A percentile compares a stretch with the other conserved stretches of the same genome.
Evolutionary conservation across 2,888 invertebrate genomes (phyloP).

Genomic region (Drosophila vallismaia): DNA sequence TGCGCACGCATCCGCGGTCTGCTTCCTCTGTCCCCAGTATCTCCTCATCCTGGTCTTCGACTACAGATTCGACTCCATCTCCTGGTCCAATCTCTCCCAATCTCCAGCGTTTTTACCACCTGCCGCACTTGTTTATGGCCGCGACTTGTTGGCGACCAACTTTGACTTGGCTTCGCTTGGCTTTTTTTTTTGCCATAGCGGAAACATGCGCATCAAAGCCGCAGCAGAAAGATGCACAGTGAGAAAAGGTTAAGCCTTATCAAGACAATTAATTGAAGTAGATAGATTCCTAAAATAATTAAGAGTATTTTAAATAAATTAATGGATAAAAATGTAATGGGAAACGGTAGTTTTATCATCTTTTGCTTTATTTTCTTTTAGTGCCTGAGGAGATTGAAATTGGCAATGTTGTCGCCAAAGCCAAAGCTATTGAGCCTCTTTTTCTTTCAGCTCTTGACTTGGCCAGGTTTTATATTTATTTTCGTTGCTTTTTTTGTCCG

Average conservation of each 20-base stretch:
- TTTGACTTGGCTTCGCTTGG: slow-evolving; percentile 17
- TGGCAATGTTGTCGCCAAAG: slow-evolving; percentile 47
- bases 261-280: not conserved
- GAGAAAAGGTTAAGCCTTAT: not conserved
- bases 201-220: slow-evolving; percentile 70
- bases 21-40: slow-evolving; percentile 6
- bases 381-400: slow-evolving; percentile 36
- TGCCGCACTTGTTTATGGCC: slow-evolving; percentile 70
- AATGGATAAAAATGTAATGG: too few species aligned
- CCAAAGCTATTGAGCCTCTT: slow-evolving; percentile 45
- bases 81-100: not conserved
- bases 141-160: slow-evolving; percentile 68
- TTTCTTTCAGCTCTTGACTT: slow-evolving; percentile 37
- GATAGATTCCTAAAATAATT: too few species aligned
- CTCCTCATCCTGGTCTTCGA: slow-evolving; percentile 3
- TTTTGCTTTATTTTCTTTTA: not conserved
- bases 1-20: slow-evolving; percentile 29
- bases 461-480: not conserved
- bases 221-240: slow-evolving; percentile 5
- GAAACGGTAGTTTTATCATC: too few species aligned
- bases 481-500: slow-evolving; percentile 26
- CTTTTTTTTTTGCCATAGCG: slow-evolving; percentile 50
- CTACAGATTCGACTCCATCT: not conserved
- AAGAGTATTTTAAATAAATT: too few species aligned
- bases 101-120: slow-evolving; percentile 58